Percentiles rank a stretch among this genome's conserved stretches.
phyloP scores from a whole-genome alignment of 2,888 invertebrate species.

The Eupeodes latifasciatus region DNA sequence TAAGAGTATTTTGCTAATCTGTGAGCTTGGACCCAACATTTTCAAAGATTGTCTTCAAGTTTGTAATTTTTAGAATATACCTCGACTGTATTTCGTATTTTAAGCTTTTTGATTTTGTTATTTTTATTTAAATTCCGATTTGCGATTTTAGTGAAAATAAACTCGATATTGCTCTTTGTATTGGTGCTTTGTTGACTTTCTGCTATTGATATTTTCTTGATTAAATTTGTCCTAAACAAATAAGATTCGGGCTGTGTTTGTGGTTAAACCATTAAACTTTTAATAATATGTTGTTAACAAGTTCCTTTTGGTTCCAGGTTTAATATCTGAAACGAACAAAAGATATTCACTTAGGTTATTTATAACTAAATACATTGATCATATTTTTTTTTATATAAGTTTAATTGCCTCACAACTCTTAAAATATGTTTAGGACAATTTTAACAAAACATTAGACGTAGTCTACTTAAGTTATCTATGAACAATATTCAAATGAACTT shows the following conservation, averaged over 20 bases:
- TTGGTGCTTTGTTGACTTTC: conserved; percentile 4
- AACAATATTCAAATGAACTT: too few species aligned
- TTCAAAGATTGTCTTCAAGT: conserved; percentile 77
- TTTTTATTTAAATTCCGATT: conserved; percentile 45
- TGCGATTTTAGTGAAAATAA: conserved; percentile 21
- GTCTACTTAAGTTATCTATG: too few species aligned
- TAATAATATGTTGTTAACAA: conserved; percentile 53
- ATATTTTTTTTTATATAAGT: conserved; percentile 6
- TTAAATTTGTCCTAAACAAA: conserved; percentile 60
- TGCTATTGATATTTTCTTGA: conserved; percentile 35
- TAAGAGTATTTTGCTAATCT: conserved; percentile 89
- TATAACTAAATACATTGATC: conserved; percentile 25
- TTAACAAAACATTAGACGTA: not conserved
- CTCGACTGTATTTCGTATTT: not conserved
- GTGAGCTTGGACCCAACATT: conserved; percentile 90
- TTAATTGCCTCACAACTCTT: conserved; percentile 16
- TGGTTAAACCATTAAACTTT: conserved; percentile 22
- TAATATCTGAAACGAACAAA: conserved; percentile 74
- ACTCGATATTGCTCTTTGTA: conserved; percentile 34
- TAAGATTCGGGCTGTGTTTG: conserved; percentile 44
- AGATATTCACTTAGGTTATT: conserved; percentile 56
- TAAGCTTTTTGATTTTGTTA: conserved; percentile 37
- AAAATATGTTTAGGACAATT: conserved; percentile 26
- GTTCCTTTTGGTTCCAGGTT: conserved; percentile 67
- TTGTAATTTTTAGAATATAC: conserved; percentile 38